Evolutionary conservation across 2,888 invertebrate genomes (phyloP).

Genomic region (Microchrysa polita): DNA sequence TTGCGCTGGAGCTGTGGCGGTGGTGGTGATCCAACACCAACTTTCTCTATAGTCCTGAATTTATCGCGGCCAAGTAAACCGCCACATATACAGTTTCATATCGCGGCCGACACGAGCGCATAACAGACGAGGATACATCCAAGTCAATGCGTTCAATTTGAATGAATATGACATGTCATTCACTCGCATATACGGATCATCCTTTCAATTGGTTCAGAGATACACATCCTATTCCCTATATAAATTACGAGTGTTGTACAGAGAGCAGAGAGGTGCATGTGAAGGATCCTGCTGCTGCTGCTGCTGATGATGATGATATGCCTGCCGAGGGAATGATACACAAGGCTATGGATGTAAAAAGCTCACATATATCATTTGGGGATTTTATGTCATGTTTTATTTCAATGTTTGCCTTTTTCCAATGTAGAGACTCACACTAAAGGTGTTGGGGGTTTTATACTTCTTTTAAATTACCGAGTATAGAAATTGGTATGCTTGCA

Average conservation of each 20-base stretch:
- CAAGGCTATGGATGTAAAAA: neutral
- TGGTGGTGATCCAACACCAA: too few relatives aligned
- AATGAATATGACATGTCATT: conserved; percentile 18
- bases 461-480: neutral
- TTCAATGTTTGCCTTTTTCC: neutral
- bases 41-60: too few relatives aligned
- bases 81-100: too few relatives aligned
- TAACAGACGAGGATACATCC: neutral
- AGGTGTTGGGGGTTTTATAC: neutral
- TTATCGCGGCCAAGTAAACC: too few relatives aligned
- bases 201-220: conserved; percentile 37
- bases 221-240: conserved; percentile 22
- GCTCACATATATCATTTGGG: conserved; percentile 22
- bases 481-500: neutral
- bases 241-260: too few relatives aligned
- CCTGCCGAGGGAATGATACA: neutral
- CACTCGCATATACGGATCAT: conserved; percentile 16
- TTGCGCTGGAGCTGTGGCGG: too few relatives aligned
- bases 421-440: neutral
- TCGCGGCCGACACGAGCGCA: too few relatives aligned
- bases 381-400: conserved; percentile 22
- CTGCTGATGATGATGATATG: neutral
- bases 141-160: conserved; percentile 23
- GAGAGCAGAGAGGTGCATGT: too few relatives aligned
- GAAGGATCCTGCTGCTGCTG: too few relatives aligned